Base-by-base conservation (phyloP, 2,797 vertebrate genomes). In the Spea hammondii region DNA sequence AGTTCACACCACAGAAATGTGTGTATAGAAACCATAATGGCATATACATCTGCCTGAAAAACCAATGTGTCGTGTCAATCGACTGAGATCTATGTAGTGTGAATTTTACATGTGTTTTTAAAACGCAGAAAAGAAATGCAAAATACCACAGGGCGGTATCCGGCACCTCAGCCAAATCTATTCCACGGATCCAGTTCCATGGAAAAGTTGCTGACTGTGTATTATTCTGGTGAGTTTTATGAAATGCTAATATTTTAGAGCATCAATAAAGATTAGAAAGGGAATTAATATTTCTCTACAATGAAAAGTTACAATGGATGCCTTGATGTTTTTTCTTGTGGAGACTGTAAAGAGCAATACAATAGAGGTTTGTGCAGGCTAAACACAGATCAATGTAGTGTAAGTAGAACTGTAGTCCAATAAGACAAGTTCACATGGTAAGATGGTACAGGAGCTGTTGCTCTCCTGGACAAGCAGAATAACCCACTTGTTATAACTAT, bases 151-250 rank as follows among this genome's bases (percentile, higher is more conserved):
- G 64, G 72, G 59, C 45, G 7, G 13, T 74, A 74, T 65, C 59
- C 44, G 44, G 54, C 48, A 69, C 44, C 49, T 60, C n/a, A 45
- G 64, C 17, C 53, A 53, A 68, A 65, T 17, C 66, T 46, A 50
- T 57, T 73, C 13, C 57, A 45, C 69, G 77, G 70, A 74, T 67
- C 50, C 32, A 12, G 48, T 8, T 44, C 55, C 11, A 51, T 4
- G 50, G 14, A 70, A 49, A 74, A 79, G 45, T 69, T 79, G 78
- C 65, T 74, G 65, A 79, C 65, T 69, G 9, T 32, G 14, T 53
- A 8, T 59, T 50, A 72, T 68, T 69, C 51, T 71, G 54, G 3
- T 55, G 13, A 68, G 59, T 72, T 32, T 65, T 72, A 65, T 55
- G n/a, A 62, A 75, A 17, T 47, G 64, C 47, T 47, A 75, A 7